These are phyloP conservation scores for Lysiphlebus fabarum DNA, from an alignment of 1,140 invertebrate species.

Conservation along the genomic window DNA sequence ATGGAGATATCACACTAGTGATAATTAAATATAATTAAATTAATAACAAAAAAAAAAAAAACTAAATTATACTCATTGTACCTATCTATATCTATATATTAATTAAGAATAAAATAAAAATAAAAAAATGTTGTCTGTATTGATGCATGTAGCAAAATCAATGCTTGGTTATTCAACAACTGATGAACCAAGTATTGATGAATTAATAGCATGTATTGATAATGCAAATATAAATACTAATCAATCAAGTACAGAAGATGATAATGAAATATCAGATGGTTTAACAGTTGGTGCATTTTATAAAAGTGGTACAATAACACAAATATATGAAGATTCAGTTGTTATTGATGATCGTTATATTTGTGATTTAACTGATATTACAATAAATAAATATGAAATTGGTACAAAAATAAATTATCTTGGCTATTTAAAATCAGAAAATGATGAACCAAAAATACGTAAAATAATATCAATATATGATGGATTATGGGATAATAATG, in stretches of 20 bases:
- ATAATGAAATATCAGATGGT: conserved; percentile 28
- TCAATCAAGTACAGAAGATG: not conserved
- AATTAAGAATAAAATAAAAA: no score
- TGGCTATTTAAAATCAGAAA: conserved; percentile 29
- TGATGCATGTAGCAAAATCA: conserved; percentile 26
- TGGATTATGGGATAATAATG: conserved; percentile 33
- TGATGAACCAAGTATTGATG: conserved; percentile 24
- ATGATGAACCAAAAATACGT: conserved; percentile 36
- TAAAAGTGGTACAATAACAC: conserved; percentile 38
- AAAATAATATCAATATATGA: conserved; percentile 37
- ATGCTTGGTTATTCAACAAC: conserved; percentile 12
- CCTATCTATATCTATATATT: no score
- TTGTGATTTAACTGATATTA: conserved; percentile 31
- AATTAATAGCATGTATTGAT: conserved; percentile 29
- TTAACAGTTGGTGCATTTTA: conserved; percentile 25
- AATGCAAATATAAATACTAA: conserved; percentile 6
- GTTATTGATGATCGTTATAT: conserved; percentile 41
- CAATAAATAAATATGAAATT: conserved; percentile 28
- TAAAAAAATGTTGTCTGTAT: conserved; percentile 36
- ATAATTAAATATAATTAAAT: conserved; percentile 35
- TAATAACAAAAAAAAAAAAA: conserved; percentile 1
- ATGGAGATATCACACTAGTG: conserved; percentile 65
- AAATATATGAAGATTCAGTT: conserved; percentile 28
- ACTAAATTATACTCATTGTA: no score
- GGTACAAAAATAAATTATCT: conserved; percentile 42